Evolutionary conservation across 2,888 invertebrate species (phyloP).

Genomic region (Drosophila prolongata): DNA sequence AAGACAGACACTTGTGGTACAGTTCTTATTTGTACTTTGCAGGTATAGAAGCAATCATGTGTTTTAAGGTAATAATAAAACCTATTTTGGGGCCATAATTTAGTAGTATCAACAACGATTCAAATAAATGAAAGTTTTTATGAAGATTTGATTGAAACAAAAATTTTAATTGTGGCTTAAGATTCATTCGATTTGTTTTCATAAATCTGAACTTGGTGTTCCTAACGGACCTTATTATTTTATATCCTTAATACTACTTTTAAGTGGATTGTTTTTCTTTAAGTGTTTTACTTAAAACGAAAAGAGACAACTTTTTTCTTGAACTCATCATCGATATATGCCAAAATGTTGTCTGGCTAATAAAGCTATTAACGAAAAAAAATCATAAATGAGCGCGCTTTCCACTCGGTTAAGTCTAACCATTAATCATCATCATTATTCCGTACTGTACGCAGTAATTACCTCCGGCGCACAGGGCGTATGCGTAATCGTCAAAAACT

Average conservation of each 20-base stretch:
- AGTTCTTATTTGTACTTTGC: neutral
- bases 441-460: conserved; percentile 16
- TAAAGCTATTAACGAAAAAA: conserved; percentile 5
- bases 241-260: neutral
- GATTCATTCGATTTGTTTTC: too few species aligned
- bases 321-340: neutral
- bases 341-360: conserved; percentile 3
- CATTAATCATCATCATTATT: conserved; percentile 40
- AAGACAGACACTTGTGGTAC: neutral
- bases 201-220: too few species aligned
- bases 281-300: neutral
- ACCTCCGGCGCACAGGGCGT: conserved; percentile 46
- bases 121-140: too few species aligned
- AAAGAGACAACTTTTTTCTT: neutral
- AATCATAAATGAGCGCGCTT: conserved; percentile 7
- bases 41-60: too few species aligned
- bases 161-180: too few species aligned
- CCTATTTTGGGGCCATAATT: too few species aligned
- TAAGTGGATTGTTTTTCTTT: neutral
- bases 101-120: too few species aligned
- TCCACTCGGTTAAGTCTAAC: neutral
- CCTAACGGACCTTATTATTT: neutral
- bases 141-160: too few species aligned
- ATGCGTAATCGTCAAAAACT: conserved; percentile 62
- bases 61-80: too few species aligned